Evolutionary conservation across 1,140 invertebrate genomes (phyloP).

Genomic region (Zaprionus inermis): DNA sequence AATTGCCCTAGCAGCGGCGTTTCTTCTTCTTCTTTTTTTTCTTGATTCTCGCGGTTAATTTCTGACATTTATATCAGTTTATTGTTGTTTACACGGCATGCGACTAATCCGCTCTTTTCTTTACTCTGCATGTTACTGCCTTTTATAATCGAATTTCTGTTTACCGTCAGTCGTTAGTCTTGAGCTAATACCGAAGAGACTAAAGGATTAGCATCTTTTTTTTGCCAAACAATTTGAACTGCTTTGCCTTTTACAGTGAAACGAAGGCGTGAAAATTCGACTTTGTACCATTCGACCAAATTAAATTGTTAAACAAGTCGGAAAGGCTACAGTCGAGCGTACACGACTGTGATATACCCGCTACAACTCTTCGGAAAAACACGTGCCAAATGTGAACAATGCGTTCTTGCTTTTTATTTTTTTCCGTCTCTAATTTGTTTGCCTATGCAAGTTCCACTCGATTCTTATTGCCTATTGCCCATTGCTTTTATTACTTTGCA

Average conservation of each 20-base stretch:
- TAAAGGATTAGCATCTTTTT: conserved; percentile 62
- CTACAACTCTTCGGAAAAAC: too few species aligned
- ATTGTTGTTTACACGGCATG: conserved; percentile 52
- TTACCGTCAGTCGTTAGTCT: conserved; percentile 27
- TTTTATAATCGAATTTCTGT: conserved; percentile 65
- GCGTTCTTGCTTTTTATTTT: too few species aligned
- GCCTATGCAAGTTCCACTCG: too few species aligned
- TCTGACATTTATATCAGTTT: conserved; percentile 60
- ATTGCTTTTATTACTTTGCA: too few species aligned
- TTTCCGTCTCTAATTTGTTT: too few species aligned
- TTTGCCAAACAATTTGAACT: conserved; percentile 52
- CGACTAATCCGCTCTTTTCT: conserved; percentile 17
- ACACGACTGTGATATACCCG: too few species aligned
- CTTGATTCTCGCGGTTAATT: conserved; percentile 17
- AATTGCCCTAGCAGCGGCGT: conserved; percentile 57
- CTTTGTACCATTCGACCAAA: too few species aligned
- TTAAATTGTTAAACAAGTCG: too few species aligned
- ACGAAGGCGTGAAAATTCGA: background rate
- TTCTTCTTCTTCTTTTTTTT: conserved; percentile 26
- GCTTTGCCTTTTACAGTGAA: conserved; percentile 8
- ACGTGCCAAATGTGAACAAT: too few species aligned
- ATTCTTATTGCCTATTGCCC: too few species aligned
- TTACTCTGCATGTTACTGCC: conserved; percentile 28
- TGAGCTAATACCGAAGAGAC: conserved; percentile 43
- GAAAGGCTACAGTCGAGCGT: too few species aligned